Evolutionary conservation across 2,888 invertebrate genomes (phyloP), one percentile per base, ranked within the genome.

Genomic region (Habroteleia sp.): DNA sequence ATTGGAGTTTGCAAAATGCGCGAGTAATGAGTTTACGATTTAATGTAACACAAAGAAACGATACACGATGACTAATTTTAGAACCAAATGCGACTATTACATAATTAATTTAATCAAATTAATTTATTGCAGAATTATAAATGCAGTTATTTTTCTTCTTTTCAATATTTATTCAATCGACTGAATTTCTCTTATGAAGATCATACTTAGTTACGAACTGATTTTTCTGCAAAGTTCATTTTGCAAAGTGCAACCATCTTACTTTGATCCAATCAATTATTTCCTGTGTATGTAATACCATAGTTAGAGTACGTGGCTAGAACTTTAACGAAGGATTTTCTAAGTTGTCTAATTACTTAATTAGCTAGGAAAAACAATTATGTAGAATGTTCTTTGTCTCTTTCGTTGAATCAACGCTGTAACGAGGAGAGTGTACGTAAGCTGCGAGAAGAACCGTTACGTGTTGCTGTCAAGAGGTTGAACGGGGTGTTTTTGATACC

Each of bases 341-440:
- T 56, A 54, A 71, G 71, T 71, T 66, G 25, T 37, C 46, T 71
- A 69, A 74, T 74, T 63, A 65, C 74, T 69, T 69, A 74, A 74
- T 74, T 74, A 74, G 69, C 58, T 60, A 65, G 42, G 23, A 56
- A 63, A 63, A 56, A 56, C 46, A 63, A 58, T 58, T 35, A 29
- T 33, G 44, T 39, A 29, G 25, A 66, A 46, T 33, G 46, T 58
- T 68, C 69, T 52, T 69, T 56, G 63, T 74, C 33, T 52, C 41
- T 68, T 27, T 44, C 6, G 27, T 35, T 8, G 56, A 68, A 58
- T 68, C 50, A 16, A 41, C 14, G 48, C 8, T 5, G 11, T 37
- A 46, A 46, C 37, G 33, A 62, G 39, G 10, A 16, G 6, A 3
- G 10, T 35, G 17, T 35, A 39, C 20, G 16, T 33, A 14, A n/a